These are phyloP conservation scores for Cyaniris semiargus DNA, from an alignment of 2,888 invertebrate species.

Conservation along the genomic window DNA sequence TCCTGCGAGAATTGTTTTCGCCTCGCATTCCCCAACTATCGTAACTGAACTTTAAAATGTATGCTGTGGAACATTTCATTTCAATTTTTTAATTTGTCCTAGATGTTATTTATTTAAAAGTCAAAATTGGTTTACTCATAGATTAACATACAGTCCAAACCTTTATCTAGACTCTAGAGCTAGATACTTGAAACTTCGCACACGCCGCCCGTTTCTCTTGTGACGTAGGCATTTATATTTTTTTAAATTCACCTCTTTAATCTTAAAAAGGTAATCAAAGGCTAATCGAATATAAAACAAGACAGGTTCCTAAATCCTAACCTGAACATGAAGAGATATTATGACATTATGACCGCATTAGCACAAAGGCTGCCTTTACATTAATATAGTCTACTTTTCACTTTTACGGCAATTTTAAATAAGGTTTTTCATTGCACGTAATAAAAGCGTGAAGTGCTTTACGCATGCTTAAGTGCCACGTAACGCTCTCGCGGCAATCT, in stretches of 20 bases:
- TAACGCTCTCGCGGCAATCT: conserved; percentile 49
- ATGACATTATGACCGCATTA: neutral
- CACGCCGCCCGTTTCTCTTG: too few relatives aligned
- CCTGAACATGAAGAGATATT: neutral
- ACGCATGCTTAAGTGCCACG: conserved; percentile 43
- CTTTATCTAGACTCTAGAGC: too few relatives aligned
- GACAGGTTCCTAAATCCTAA: neutral
- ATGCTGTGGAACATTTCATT: too few relatives aligned
- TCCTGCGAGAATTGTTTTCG: neutral
- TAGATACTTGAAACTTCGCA: too few relatives aligned
- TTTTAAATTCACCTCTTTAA: too few relatives aligned
- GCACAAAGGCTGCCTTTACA: conserved; percentile 5
- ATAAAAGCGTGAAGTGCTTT: conserved; percentile 8
- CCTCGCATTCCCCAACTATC: neutral
- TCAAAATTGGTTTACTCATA: too few relatives aligned
- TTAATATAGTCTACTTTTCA: neutral
- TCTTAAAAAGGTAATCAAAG: neutral
- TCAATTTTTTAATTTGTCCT: neutral
- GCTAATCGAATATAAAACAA: neutral
- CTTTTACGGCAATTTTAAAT: neutral
- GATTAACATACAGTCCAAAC: too few relatives aligned
- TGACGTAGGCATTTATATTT: too few relatives aligned
- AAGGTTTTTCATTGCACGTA: conserved; percentile 20
- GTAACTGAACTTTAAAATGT: neutral
- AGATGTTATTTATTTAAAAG: too few relatives aligned